These are phyloP conservation scores for Otolemur garnettii DNA, from an alignment of 2,113 vertebrate genomes.

Conservation along the genomic window DNA sequence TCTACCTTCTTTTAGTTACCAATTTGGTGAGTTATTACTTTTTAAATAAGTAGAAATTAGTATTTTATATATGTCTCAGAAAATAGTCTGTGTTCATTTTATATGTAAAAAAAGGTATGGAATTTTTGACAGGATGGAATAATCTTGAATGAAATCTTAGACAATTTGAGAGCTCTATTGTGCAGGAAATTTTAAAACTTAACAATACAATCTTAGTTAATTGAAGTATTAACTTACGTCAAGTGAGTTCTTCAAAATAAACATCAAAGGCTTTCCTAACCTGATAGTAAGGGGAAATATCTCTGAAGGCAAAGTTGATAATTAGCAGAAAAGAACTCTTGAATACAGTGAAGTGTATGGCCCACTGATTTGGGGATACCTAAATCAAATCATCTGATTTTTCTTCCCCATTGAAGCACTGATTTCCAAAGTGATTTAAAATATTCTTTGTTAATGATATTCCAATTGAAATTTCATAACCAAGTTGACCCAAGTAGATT, in stretches of 20 bases:
- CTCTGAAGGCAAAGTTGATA: conserved; percentile 61
- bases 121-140: conserved; percentile 66
- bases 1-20: conserved; percentile 43
- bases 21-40: conserved; percentile 54
- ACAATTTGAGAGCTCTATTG: conserved; percentile 45
- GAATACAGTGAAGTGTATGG: conserved; percentile 36
- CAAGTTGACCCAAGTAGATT: neutral
- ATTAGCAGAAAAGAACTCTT: conserved; percentile 59
- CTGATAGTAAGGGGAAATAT: neutral
- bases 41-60: conserved; percentile 55
- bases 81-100: conserved; percentile 55
- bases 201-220: conserved; percentile 10
- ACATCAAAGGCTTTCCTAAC: conserved; percentile 32
- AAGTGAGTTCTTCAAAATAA: conserved; percentile 59
- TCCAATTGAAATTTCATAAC: conserved; percentile 45
- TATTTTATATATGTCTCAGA: conserved; percentile 24
- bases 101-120: conserved; percentile 59
- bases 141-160: conserved; percentile 65
- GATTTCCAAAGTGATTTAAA: conserved; percentile 47
- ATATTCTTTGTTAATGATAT: conserved; percentile 32
- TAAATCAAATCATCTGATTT: conserved; percentile 53
- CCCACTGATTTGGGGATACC: conserved; percentile 53
- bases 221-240: conserved; percentile 9
- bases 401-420: neutral
- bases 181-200: conserved; percentile 44